These are phyloP conservation scores for Bos indicus DNA, from an alignment of 2,113 vertebrate species.

Conservation along the genomic window DNA sequence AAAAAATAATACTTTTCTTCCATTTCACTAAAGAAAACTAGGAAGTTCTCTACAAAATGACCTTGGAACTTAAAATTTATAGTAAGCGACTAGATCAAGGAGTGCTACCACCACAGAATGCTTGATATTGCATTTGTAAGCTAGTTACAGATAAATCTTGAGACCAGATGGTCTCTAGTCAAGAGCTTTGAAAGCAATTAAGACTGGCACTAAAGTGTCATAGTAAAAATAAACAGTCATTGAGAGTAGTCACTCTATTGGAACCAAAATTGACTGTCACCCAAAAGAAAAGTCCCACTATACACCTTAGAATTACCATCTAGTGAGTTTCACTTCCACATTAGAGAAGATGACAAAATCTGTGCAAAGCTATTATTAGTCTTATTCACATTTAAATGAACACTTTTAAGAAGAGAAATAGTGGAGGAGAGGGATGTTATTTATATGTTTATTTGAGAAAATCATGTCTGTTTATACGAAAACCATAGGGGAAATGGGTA, in stretches of 20 bases:
- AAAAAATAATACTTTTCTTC: neutral
- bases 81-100: neutral
- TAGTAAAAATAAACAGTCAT: neutral
- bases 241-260: neutral
- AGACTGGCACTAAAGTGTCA: neutral
- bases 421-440: neutral
- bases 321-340: neutral
- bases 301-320: neutral
- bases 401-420: neutral
- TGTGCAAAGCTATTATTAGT: neutral
- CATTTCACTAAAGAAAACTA: neutral
- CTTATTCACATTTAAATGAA: neutral
- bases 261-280: neutral
- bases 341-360: neutral
- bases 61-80: neutral
- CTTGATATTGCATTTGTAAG: neutral
- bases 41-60: neutral
- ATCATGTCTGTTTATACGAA: neutral
- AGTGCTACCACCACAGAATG: neutral
- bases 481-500: neutral
- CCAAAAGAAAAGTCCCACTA: neutral
- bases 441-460: neutral
- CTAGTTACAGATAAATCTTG: constrained; percentile 1
- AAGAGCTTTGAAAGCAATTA: constrained; percentile 8
- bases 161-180: neutral